Evolutionary conservation across 2,113 vertebrate species (phyloP).

Genomic region (Phylloscopus trochiloides): DNA sequence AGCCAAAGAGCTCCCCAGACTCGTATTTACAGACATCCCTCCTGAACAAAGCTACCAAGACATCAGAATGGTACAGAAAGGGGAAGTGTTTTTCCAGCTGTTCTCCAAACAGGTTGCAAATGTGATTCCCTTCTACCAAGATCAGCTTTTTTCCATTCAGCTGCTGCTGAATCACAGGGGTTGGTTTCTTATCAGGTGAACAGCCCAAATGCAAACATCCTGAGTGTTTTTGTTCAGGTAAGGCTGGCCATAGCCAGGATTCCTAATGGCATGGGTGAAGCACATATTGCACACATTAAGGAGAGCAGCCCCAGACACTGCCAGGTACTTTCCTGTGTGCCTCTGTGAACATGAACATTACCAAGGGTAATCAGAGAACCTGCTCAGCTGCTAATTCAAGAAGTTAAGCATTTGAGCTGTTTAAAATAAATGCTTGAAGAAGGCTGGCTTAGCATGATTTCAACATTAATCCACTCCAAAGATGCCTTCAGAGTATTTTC

Average conservation of each 20-base stretch:
- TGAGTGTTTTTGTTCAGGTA: background rate
- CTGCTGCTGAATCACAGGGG: background rate
- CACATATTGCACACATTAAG: background rate
- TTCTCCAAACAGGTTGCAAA: background rate
- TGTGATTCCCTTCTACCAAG: fast-evolving
- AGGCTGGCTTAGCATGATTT: slow-evolving; percentile 11
- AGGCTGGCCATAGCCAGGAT: background rate
- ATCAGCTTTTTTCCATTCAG: background rate
- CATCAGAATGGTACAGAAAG: background rate
- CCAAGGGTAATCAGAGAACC: background rate
- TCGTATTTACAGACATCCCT: background rate
- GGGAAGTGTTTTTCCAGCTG: background rate
- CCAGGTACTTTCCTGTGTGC: background rate
- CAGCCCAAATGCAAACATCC: background rate
- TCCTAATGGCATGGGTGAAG: background rate
- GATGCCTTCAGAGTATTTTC: background rate
- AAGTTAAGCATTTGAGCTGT: background rate
- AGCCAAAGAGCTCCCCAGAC: background rate
- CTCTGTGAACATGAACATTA: background rate
- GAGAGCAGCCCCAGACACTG: background rate
- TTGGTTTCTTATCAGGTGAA: background rate
- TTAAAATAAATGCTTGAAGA: slow-evolving; percentile 26
- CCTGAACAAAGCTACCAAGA: background rate
- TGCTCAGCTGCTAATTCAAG: background rate
- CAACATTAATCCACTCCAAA: slow-evolving; percentile 21